Percentiles rank a stretch among this genome's conserved stretches.
Evolutionary conservation across 2,888 invertebrate species (phyloP).

Genomic region (Eucriotettix oculatus): DNA sequence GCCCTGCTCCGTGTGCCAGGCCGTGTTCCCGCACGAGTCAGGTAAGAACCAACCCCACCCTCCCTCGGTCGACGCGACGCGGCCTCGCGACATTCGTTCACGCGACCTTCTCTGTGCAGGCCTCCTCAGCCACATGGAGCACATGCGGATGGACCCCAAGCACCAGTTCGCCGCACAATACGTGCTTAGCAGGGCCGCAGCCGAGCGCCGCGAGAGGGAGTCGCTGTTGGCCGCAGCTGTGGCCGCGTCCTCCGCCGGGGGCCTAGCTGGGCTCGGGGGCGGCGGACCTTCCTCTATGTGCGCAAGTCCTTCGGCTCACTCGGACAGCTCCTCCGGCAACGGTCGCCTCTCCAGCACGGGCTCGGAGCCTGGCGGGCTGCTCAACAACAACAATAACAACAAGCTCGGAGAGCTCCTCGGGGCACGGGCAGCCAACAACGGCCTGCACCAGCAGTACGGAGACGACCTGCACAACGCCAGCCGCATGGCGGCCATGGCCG

Average conservation of each 20-base stretch:
- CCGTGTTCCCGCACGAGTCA: constrained; percentile 87
- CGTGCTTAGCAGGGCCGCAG: constrained; percentile 77
- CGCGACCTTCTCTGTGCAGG: constrained; percentile 36
- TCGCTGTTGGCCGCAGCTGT: constrained; percentile 37
- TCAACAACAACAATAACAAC: constrained; percentile 17
- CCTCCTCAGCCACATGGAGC: constrained; percentile 84
- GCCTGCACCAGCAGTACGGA: constrained; percentile 41
- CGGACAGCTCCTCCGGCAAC: constrained; percentile 61
- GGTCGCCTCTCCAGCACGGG: constrained; percentile 52
- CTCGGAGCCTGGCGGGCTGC: constrained; percentile 15
- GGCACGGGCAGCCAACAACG: constrained; percentile 31
- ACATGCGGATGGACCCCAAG: constrained; percentile 93
- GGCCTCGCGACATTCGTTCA: no score
- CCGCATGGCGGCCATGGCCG: constrained; percentile 27
- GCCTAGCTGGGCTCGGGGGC: constrained; percentile 34
- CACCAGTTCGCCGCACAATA: constrained; percentile 92
- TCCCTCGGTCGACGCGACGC: no score
- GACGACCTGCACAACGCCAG: constrained; percentile 34
- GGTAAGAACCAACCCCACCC: constrained; percentile 34
- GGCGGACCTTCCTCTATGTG: constrained; percentile 46
- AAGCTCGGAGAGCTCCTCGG: constrained; percentile 27
- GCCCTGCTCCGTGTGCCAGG: constrained; percentile 91
- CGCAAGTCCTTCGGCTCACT: constrained; percentile 71
- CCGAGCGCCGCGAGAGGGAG: constrained; percentile 75
- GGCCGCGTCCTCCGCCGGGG: constrained; percentile 33